A percentile compares a stretch with the other conserved stretches of the same genome.
Evolutionary conservation across 2,113 vertebrate species (phyloP).

Genomic region (Corythaeola cristata): DNA sequence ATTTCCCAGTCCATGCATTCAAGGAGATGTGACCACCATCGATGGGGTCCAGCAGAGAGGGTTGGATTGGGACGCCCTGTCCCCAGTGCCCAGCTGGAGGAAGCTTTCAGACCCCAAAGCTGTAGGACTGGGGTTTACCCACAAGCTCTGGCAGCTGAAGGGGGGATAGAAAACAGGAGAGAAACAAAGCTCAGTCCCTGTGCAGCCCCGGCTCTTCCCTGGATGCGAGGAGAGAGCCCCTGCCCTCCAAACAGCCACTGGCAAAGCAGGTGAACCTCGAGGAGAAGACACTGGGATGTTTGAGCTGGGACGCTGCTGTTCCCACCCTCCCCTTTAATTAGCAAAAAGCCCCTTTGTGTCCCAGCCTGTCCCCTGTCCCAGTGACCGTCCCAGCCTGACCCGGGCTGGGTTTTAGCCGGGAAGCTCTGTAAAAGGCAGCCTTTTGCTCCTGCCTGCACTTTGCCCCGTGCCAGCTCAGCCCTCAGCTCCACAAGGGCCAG

Average conservation of each 20-base stretch:
- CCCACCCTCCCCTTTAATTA: neutral
- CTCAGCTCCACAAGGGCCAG: neutral
- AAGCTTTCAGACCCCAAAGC: neutral
- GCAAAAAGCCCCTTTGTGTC: neutral
- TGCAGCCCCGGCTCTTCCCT: neutral
- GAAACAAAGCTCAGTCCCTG: neutral
- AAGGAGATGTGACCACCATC: neutral
- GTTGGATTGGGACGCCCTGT: neutral
- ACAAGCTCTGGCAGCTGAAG: neutral
- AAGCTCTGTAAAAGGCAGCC: neutral
- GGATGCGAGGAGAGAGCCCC: accelerated
- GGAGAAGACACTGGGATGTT: accelerated
- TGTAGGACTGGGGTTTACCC: neutral
- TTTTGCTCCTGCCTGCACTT: neutral
- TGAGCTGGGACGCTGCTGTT: neutral
- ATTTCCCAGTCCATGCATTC: neutral
- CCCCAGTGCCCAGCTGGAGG: neutral
- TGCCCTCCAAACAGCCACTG: neutral
- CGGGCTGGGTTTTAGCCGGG: neutral
- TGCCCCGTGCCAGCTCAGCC: neutral
- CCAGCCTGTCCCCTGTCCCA: neutral
- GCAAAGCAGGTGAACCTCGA: neutral
- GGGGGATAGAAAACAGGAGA: neutral
- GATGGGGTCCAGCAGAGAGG: neutral
- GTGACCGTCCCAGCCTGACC: neutral